Evolutionary conservation across 2,888 invertebrate genomes (phyloP), one percentile per base, ranked within the genome.

Genomic region (Tetragnatha montana): DNA sequence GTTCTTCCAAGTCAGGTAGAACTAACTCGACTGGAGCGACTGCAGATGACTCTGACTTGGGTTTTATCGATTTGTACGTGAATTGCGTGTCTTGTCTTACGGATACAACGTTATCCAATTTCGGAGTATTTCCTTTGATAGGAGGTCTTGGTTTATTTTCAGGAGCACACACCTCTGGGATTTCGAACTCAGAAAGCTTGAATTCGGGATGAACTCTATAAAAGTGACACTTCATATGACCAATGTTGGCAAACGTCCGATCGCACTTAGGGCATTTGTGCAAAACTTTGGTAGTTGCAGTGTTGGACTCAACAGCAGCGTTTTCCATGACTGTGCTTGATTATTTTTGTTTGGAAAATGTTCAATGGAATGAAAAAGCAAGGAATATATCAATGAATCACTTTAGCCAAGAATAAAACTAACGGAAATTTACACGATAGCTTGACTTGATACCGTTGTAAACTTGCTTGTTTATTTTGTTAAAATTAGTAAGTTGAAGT

Each of bases 141-240:
- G 69, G 69, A n/a, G 69, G n/a, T 4, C 17, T 69, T 14, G 17
- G 69, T 14, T 69, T n/a, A 2, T 17, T 69, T 70, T 19, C 70
- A 17, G n/a, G 19, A n/a, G 12, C 14, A 7, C 47, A 49, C 17
- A 7, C 6, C 49, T 35, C 21, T 6, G 50, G 47, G 14, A 70
- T 17, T 2, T 47, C 51, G n/a, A 49, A 82, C 14, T 71, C 73
- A n/a, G 82, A 14, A n/a, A 82, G 74, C 7, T 51, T 49, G 73
- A 82, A 82, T n/a, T 82, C 82, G 12, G 82, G 74, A 19, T 82
- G 82, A 14, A 82, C 82, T 51, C 74, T 21, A 35, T 82, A 82
- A 35, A 82, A 82, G 35, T 82, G 82, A 60, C 82, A 82, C 50
- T 82, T 82, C 60, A 82, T 51, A 50, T 82, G 82, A 0, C 74